A percentile compares a stretch with the other conserved stretches of the same genome.
Conservation (phyloP, 2,113 vertebrate genomes). For the Pterocles orientalis region DNA sequence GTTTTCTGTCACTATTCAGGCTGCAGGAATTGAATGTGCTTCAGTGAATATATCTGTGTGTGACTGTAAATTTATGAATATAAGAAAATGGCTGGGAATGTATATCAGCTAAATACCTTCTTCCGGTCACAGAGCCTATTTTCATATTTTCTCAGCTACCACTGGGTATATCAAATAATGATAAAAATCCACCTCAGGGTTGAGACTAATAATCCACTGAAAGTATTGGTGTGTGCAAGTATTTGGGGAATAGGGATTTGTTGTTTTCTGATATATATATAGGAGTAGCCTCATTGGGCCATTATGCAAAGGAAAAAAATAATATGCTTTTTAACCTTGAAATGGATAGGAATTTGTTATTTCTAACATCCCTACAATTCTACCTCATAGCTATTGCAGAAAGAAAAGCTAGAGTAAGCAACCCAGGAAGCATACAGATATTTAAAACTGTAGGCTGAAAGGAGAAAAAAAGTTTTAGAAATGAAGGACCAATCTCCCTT, state of each 20-base stretch:
- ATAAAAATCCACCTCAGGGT: conserved; percentile 8
- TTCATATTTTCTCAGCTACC: neutral
- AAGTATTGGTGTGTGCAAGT: neutral
- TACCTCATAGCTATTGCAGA: neutral
- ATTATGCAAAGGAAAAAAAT: neutral
- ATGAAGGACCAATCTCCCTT: neutral
- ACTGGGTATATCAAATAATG: conserved; percentile 4
- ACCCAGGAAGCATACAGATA: neutral
- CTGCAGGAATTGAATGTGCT: neutral
- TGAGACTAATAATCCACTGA: conserved; percentile 17
- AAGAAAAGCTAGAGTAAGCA: neutral
- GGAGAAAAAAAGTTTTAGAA: neutral
- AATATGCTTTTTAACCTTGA: neutral
- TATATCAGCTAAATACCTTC: conserved; percentile 15
- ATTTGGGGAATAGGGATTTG: neutral
- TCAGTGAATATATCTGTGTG: neutral
- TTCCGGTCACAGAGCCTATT: neutral
- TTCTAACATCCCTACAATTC: neutral
- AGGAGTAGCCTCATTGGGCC: neutral
- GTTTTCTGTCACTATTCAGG: conserved; percentile 6
- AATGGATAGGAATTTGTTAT: neutral
- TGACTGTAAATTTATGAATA: conserved; percentile 26
- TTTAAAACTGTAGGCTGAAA: neutral
- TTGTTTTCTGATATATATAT: neutral
- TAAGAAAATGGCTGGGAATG: neutral